phyloP scores from a whole-genome alignment of 2,888 invertebrate genomes.

The Idaea aversata region DNA sequence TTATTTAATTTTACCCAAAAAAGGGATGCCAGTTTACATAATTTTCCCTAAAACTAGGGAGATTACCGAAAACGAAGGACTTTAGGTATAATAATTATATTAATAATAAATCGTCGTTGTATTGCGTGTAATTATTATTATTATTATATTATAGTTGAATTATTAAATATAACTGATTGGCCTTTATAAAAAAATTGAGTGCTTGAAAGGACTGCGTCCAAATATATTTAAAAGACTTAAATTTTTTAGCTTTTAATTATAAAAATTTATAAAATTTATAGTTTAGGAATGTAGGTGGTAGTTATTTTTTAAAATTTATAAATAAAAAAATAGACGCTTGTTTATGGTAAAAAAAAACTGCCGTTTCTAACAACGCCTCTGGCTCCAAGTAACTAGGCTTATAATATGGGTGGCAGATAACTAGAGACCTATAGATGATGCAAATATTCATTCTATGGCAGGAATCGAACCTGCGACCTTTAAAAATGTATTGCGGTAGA shows the following conservation, averaged over 20 bases:
- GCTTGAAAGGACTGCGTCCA: conserved; percentile 74
- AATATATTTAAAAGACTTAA: conserved; percentile 70
- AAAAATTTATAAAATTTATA: conserved; percentile 38
- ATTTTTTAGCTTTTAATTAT: conserved; percentile 49
- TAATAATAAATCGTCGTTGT: conserved; percentile 38
- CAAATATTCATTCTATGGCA: no score
- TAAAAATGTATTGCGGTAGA: no score
- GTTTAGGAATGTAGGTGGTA: conserved; percentile 26
- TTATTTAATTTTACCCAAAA: conserved; percentile 25
- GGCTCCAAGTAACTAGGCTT: no score
- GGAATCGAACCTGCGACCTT: no score
- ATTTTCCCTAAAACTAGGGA: conserved; percentile 19
- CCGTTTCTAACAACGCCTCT: no score
- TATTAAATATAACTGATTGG: conserved; percentile 53
- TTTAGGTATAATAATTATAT: conserved; percentile 27
- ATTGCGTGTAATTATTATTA: conserved; percentile 36
- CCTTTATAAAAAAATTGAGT: conserved; percentile 65
- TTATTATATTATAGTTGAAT: conserved; percentile 14
- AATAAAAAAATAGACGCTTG: conserved; percentile 3
- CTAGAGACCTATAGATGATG: no score
- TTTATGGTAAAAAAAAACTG: no score
- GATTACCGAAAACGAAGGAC: conserved; percentile 30
- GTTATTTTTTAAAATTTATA: conserved; percentile 27
- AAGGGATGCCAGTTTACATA: conserved; percentile 20
- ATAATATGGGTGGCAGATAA: no score